Evolutionary conservation across 2,888 invertebrate genomes (phyloP).

Genomic region (Nysson spinosus): DNA sequence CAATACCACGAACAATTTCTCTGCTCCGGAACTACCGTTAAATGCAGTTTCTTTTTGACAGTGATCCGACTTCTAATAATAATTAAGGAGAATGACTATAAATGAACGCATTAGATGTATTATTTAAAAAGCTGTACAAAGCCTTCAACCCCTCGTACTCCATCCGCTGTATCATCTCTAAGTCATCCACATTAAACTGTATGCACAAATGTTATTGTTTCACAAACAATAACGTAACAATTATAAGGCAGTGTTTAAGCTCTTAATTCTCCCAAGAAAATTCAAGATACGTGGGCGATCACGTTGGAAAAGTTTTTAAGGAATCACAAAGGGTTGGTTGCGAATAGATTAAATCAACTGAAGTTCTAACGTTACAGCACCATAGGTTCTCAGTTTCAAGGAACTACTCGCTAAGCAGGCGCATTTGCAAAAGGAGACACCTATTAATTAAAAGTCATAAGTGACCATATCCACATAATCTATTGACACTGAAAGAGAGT

Average conservation of each 20-base stretch:
- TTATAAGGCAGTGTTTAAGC: too few relatives aligned
- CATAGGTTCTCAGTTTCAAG: constrained; percentile 57
- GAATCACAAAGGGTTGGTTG: constrained; percentile 37
- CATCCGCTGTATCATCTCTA: too few relatives aligned
- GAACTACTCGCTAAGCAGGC: constrained; percentile 57
- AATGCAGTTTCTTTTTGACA: constrained; percentile 69
- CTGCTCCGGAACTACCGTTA: constrained; percentile 46
- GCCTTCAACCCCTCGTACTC: constrained; percentile 16
- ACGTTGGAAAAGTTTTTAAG: neutral
- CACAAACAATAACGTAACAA: too few relatives aligned
- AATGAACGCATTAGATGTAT: constrained; percentile 67
- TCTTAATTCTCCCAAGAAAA: too few relatives aligned
- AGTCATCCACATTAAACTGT: too few relatives aligned
- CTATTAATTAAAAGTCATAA: too few relatives aligned
- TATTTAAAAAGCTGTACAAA: constrained; percentile 75
- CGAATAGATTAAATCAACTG: constrained; percentile 62
- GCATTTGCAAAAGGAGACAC: constrained; percentile 25
- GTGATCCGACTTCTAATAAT: constrained; percentile 63
- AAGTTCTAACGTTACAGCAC: constrained; percentile 66
- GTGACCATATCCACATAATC: constrained; percentile 24
- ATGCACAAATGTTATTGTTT: too few relatives aligned
- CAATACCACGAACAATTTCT: constrained; percentile 19
- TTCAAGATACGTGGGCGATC: neutral
- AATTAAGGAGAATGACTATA: constrained; percentile 67
- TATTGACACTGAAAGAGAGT: too few relatives aligned